These are phyloP conservation scores for Alouatta palliata DNA, from an alignment of 2,113 vertebrate species.

Conservation along the genomic window DNA sequence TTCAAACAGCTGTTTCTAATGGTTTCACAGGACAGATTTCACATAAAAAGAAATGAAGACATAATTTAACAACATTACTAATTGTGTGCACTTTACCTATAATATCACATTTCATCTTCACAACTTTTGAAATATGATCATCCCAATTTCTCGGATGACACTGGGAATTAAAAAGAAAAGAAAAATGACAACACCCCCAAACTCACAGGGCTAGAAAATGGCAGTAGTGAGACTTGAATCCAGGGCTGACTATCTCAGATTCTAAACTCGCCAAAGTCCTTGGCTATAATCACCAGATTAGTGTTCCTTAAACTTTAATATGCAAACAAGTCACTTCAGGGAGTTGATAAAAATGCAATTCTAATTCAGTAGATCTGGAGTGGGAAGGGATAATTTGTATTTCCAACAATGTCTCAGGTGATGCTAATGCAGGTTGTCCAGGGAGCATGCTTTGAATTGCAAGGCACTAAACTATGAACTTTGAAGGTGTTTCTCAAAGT, in stretches of 20 bases:
- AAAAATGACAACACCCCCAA: neutral
- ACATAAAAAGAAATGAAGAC: constrained; percentile 45
- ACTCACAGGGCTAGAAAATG: neutral
- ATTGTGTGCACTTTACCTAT: constrained; percentile 33
- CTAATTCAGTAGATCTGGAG: neutral
- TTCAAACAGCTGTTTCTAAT: constrained; percentile 58
- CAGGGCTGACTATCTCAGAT: neutral
- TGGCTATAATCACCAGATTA: neutral
- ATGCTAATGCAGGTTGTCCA: neutral
- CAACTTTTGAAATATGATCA: constrained; percentile 9
- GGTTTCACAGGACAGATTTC: constrained; percentile 31
- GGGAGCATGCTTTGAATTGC: neutral
- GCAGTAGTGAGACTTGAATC: neutral
- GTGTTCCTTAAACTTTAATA: neutral
- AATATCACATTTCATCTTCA: constrained; percentile 37
- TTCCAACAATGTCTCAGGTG: neutral
- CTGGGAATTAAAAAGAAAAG: neutral
- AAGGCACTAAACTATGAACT: neutral
- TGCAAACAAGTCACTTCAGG: neutral
- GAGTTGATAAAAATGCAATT: neutral
- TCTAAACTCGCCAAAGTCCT: neutral
- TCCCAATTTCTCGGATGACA: constrained; percentile 17
- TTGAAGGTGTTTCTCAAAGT: neutral
- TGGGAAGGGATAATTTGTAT: neutral
- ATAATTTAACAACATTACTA: constrained; percentile 37